phyloP scores from a whole-genome alignment of 2,113 vertebrate genomes.

The Rhynchopsitta pachyrhyncha region DNA sequence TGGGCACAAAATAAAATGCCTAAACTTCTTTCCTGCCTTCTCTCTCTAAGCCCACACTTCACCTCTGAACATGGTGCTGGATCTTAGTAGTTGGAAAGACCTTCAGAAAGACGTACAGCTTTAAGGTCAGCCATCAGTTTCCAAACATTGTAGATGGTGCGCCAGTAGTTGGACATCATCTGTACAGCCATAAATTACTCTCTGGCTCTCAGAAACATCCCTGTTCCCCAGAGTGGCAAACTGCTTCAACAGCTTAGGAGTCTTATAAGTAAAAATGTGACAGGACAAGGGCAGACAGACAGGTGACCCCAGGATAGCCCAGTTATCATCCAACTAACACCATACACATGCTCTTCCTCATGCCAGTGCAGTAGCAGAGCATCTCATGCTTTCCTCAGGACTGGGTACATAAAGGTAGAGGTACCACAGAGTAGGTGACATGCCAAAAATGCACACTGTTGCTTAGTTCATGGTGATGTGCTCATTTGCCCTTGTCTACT shows the following conservation, averaged over 20 bases:
- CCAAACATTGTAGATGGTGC: neutral
- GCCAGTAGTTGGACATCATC: neutral
- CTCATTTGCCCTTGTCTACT: neutral
- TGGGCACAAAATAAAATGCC: neutral
- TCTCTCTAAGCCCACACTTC: neutral
- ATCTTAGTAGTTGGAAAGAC: neutral
- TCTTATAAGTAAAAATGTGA: neutral
- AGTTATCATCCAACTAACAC: neutral
- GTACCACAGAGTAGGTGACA: neutral
- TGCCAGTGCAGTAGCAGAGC: neutral
- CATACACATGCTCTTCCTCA: fast-evolving
- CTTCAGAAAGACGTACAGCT: neutral
- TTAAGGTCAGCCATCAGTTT: neutral
- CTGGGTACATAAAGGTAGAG: fast-evolving
- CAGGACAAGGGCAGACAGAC: neutral
- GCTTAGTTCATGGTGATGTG: neutral
- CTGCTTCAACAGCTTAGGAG: neutral
- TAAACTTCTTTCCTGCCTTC: neutral
- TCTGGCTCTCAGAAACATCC: neutral
- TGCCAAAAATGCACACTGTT: neutral
- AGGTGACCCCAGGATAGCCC: neutral
- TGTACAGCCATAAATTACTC: neutral
- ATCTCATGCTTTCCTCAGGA: neutral
- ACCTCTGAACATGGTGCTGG: neutral
- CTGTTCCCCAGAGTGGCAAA: neutral